A percentile compares a stretch with the other conserved stretches of the same genome.
phyloP scores from a whole-genome alignment of 2,797 vertebrate genomes.

The Pseudomugil gertrudae region DNA sequence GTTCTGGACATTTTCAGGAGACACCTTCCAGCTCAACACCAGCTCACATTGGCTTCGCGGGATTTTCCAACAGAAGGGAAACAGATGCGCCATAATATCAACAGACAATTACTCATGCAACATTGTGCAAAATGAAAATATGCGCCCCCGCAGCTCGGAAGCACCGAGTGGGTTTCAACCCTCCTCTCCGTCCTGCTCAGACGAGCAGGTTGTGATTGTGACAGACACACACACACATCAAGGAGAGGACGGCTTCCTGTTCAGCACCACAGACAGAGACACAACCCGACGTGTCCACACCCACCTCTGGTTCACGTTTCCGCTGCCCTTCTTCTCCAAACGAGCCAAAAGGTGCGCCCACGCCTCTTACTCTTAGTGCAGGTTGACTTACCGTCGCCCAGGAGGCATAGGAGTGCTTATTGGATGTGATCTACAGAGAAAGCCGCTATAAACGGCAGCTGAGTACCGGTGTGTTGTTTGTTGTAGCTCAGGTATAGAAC shows the following conservation, averaged over 20 bases:
- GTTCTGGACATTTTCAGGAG: conserved; percentile 73
- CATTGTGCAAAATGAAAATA: conserved; percentile 59
- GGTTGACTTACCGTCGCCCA: conserved; percentile 45
- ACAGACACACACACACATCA: too few relatives aligned
- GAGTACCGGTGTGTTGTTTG: conserved; percentile 52
- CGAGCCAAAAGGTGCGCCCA: conserved; percentile 46
- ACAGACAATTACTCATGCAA: conserved; percentile 73
- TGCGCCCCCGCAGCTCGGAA: conserved; percentile 57
- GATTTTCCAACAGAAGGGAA: conserved; percentile 64
- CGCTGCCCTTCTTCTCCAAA: conserved; percentile 42
- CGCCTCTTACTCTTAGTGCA: conserved; percentile 50
- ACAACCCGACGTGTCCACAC: conserved; percentile 54
- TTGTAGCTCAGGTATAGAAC: conserved; percentile 52
- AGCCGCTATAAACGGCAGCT: conserved; percentile 45
- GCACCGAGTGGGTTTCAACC: conserved; percentile 9
- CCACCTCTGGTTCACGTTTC: conserved; percentile 57
- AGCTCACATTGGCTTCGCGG: conserved; percentile 36
- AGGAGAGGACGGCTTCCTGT: conserved; percentile 41
- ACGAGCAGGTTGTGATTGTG: conserved; percentile 10
- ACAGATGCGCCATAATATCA: conserved; percentile 74
- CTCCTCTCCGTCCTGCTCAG: conserved; percentile 23
- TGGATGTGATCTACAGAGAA: conserved; percentile 47
- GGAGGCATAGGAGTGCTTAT: conserved; percentile 46
- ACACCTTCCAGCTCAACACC: conserved; percentile 35
- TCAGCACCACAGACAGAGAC: conserved; percentile 75